Percentiles rank a stretch among this genome's conserved stretches.
These are phyloP conservation scores for Scrobipalpa atriplicella DNA, from an alignment of 2,888 invertebrate genomes.

Conservation along the genomic window DNA sequence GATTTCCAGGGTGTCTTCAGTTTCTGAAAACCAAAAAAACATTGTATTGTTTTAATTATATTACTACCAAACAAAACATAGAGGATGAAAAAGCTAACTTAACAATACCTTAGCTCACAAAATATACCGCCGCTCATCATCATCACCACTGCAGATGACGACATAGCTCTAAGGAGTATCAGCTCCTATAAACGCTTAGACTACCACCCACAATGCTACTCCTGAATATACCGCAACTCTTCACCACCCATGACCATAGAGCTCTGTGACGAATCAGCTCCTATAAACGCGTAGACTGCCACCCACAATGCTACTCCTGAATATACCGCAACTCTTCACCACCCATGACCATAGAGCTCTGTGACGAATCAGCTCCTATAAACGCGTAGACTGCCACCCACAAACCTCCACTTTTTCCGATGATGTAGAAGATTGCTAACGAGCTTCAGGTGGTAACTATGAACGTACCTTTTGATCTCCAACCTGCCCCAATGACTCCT, in stretches of 20 bases:
- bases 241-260: constrained; percentile 76
- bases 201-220: constrained; percentile 56
- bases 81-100: no score
- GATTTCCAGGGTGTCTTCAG: constrained; percentile 79
- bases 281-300: constrained; percentile 73
- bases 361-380: constrained; percentile 79
- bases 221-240: constrained; percentile 85
- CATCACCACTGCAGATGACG: constrained; percentile 79
- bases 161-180: constrained; percentile 79
- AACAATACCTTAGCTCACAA: no score
- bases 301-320: constrained; percentile 69
- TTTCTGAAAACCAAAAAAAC: constrained; percentile 36
- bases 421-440: constrained; percentile 84
- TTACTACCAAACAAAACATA: no score
- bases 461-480: constrained; percentile 52
- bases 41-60: neutral
- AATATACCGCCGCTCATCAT: constrained; percentile 84
- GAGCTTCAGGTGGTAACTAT: constrained; percentile 69
- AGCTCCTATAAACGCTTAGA: constrained; percentile 78
- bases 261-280: constrained; percentile 81
- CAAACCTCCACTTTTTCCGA: constrained; percentile 70
- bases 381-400: constrained; percentile 73
- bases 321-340: constrained; percentile 84
- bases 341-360: constrained; percentile 76
- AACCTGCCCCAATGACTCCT: constrained; percentile 55